These are phyloP conservation scores for Enteromius treurensis DNA, from an alignment of 2,797 vertebrate genomes.

Conservation along the genomic window DNA sequence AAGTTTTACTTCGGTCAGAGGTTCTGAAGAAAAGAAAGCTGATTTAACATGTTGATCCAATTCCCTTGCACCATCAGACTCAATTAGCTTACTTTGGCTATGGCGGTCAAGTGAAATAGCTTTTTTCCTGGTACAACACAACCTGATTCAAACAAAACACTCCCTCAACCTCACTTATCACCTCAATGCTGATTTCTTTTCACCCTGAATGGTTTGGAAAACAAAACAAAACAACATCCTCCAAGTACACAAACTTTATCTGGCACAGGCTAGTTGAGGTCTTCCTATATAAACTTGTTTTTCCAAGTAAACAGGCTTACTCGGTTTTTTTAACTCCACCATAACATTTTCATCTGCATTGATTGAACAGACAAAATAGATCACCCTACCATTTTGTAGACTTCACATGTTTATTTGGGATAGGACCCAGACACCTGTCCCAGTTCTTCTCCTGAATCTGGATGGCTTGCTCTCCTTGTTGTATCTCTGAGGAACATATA, in stretches of 20 bases:
- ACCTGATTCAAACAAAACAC: conserved; percentile 34
- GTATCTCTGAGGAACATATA: conserved; percentile 38
- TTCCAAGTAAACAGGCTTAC: not conserved
- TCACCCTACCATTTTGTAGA: not conserved
- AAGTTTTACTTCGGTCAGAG: conserved; percentile 8
- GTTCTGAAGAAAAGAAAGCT: conserved; percentile 9
- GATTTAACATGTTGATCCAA: conserved; percentile 3
- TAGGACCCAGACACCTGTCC: conserved; percentile 26
- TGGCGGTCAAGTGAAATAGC: conserved; percentile 25
- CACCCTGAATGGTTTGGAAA: conserved; percentile 11
- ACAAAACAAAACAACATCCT: not conserved
- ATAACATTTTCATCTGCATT: not conserved
- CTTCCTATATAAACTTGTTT: conserved; percentile 1
- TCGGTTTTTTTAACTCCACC: not conserved
- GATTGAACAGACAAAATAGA: not conserved
- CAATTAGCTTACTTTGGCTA: conserved; percentile 7
- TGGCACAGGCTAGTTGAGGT: not conserved
- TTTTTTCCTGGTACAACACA: not conserved
- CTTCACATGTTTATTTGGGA: not conserved
- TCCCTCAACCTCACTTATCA: conserved; percentile 21
- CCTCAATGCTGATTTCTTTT: conserved; percentile 26
- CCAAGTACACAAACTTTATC: not conserved
- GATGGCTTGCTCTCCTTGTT: conserved; percentile 27
- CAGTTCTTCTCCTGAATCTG: conserved; percentile 53
- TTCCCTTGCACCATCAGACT: not conserved